Evolutionary conservation across 2,888 invertebrate genomes (phyloP), one percentile per base, ranked within the genome.

Genomic region (Chloromyia formosa): DNA sequence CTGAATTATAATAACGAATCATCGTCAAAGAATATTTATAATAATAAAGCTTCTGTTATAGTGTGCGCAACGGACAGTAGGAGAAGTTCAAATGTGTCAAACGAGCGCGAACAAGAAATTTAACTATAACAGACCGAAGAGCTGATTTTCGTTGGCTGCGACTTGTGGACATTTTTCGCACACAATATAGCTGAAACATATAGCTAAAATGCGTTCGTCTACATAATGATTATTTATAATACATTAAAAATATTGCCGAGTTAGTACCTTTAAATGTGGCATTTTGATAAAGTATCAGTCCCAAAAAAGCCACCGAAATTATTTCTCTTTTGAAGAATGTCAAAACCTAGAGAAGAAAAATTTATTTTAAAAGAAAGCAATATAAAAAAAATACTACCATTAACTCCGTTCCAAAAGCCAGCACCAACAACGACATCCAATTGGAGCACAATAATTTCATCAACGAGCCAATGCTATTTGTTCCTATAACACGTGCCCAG

Each of bases 341-440:
- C 4, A 80, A 80, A 0, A 84, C 75, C 77, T 77, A 35, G 42
- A 72, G 23, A 14, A 71, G 56, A 74, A 66, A 49, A 42, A 73
- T 53, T 27, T 1, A 42, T 53, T 23, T n/a, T 45, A 10, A 12
- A 27, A 18, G 20, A 53, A 10, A 14, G 12, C 20, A n/a, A 3
- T 18, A 14, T 40, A 18, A 66, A 3, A 9, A 54, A 18, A 61
- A 73, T 62, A 49, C 68, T 61, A 66, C 81, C 77, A 84, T 77
- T 4, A 84, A 72, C 62, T 83, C 82, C 1, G 82, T 80, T 40
- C 81, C 82, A 5, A 72, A 81, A 69, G 78, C 84, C 79, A 79
- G 83, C 79, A 35, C 79, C 84, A 64, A 76, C 83, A 83, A 82
- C 84, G 83, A 81, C 86, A 86, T 90, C 58, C 61, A 45, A 73